Conservation (phyloP, 2,797 vertebrate genomes). For the Acipenser transmontanus region DNA sequence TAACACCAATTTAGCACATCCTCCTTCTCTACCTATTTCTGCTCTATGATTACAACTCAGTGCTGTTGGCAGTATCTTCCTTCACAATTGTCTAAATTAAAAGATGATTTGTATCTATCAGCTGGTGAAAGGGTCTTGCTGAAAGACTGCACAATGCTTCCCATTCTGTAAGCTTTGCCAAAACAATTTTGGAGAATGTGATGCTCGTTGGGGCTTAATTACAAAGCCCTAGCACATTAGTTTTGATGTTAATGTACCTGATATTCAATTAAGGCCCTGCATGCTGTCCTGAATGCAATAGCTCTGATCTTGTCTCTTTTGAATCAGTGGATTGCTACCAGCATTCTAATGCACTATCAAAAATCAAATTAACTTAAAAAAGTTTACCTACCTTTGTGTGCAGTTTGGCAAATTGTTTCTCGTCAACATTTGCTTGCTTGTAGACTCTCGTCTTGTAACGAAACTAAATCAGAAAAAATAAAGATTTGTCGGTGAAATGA, state of each 20-base stretch:
- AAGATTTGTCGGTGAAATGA: neutral
- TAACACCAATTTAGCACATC: no score
- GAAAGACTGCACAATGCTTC: no score
- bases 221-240: no score
- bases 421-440: constrained; percentile 68
- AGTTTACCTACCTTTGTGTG: constrained; percentile 75
- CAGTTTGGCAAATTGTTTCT: constrained; percentile 86
- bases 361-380: neutral
- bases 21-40: no score
- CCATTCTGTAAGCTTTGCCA: neutral
- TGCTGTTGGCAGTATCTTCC: no score
- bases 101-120: no score
- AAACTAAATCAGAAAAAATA: constrained; percentile 59
- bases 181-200: neutral
- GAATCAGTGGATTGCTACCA: no score
- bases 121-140: no score
- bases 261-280: constrained; percentile 1
- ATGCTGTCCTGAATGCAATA: neutral
- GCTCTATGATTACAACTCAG: no score
- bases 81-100: no score
- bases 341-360: no score
- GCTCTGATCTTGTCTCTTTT: neutral
- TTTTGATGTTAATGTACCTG: neutral
- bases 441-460: constrained; percentile 90
- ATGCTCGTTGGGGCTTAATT: no score